Evolutionary conservation across 2,888 invertebrate species (phyloP), one percentile per base, ranked within the genome.

Genomic region (Eupelmus urozonus): DNA sequence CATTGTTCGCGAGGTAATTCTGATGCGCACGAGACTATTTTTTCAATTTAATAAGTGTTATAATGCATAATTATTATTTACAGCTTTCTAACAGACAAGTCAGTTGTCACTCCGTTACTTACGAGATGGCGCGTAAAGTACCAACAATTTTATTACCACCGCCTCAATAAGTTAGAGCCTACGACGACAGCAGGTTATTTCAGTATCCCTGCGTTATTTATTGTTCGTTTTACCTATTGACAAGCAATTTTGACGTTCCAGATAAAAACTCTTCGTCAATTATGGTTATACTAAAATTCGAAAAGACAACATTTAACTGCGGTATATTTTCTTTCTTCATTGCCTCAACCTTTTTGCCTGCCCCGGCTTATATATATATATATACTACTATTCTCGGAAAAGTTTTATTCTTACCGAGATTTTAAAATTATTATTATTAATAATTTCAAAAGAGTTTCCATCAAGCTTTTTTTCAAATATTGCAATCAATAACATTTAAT

Each of bases 141-240:
- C 57, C 18, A 70, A 70, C 45, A 70, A 70, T 70, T 70, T 70
- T 70, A 70, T 70, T 59, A 59, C 57, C 55, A 55, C 42, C 40
- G 67, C 55, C 25, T 67, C 53, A 67, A 67, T 67, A 67, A 67
- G 67, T 67, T 55, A 55, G 55, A 67, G 18, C 27, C 29, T 16
- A 51, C 42, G 67, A n/a, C n/a, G n/a, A 42, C 67, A 67, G 55
- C 55, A 20, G 55, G 67, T 23, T 67, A 55, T 67, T 67, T 67
- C 67, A 67, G 67, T 42, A 67, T 65, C 51, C 55, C 34, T 20
- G 40, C 13, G 40, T 67, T 67, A 67, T 67, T 67, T 67, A 67
- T 67, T 40, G n/a, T 40, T 55, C 55, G 55, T 16, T 29, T 67
- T 25, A 34, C 13, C 34, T 53, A 67, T 67, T 67, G 67, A 67